Conservation (phyloP, 2,888 invertebrate species). For the Invenusta paracnida region DNA sequence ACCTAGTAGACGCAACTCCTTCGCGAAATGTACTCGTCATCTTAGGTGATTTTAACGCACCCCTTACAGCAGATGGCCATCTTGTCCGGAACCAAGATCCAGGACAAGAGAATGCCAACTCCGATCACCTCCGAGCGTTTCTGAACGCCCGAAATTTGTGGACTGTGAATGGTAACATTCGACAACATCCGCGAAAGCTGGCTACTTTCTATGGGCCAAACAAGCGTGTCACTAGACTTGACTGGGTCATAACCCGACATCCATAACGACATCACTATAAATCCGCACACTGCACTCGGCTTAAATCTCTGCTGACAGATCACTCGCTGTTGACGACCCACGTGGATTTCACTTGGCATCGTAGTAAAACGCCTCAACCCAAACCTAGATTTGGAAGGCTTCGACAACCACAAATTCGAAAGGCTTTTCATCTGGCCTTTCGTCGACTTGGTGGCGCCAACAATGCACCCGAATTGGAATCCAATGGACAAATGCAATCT, state of each 20-base stretch:
- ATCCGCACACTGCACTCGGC: background rate
- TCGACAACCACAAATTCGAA: no score
- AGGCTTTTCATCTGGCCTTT: no score
- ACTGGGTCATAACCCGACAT: background rate
- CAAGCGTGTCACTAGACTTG: background rate
- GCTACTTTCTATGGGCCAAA: slow-evolving; percentile 5
- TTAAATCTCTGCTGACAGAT: background rate
- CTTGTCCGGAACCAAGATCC: background rate
- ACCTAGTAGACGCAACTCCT: background rate
- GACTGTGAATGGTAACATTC: background rate
- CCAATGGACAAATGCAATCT: no score
- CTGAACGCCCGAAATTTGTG: background rate
- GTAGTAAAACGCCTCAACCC: background rate
- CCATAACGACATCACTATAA: background rate
- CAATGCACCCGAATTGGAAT: no score
- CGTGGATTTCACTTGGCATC: background rate
- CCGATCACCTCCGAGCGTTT: background rate
- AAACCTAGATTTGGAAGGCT: no score
- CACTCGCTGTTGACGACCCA: background rate
- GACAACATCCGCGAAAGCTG: background rate
- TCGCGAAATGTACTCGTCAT: background rate
- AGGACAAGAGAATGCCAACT: background rate
- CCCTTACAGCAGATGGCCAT: background rate
- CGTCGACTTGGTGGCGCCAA: no score
- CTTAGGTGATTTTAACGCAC: background rate